A percentile compares a stretch with the other conserved stretches of the same genome.
These are phyloP conservation scores for Nycteola revayana DNA, from an alignment of 2,888 invertebrate species.

Conservation along the genomic window DNA sequence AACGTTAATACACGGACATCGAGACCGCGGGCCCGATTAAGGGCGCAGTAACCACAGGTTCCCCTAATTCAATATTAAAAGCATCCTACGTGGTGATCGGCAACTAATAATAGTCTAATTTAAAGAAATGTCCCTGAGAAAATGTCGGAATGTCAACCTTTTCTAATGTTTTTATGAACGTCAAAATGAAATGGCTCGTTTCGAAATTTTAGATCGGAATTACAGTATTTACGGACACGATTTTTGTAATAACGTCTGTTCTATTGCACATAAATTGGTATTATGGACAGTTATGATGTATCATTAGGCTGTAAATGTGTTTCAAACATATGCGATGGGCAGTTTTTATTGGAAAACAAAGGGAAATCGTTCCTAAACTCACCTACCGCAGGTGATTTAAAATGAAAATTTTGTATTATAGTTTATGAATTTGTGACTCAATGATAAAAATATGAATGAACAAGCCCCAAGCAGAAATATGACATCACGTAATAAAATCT, in stretches of 20 bases:
- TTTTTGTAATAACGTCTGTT: conserved; percentile 45
- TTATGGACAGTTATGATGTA: conserved; percentile 41
- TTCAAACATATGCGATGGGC: conserved; percentile 25
- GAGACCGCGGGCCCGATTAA: conserved; percentile 72
- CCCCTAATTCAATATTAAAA: conserved; percentile 82
- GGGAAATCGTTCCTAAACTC: too few species aligned
- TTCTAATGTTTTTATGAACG: conserved; percentile 53
- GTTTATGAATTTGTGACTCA: conserved; percentile 1
- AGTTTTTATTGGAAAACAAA: conserved; percentile 13
- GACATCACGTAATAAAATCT: conserved; percentile 46
- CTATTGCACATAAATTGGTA: conserved; percentile 43
- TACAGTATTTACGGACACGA: conserved; percentile 54
- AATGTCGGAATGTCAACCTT: conserved; percentile 77
- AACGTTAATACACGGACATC: conserved; percentile 71
- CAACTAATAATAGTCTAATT: conserved; percentile 81
- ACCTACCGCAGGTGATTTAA: too few species aligned
- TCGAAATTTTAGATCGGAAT: conserved; percentile 50
- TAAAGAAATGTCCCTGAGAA: conserved; percentile 80
- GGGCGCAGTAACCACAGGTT: conserved; percentile 76
- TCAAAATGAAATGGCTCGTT: conserved; percentile 61
- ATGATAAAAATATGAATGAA: conserved; percentile 16
- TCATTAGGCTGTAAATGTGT: conserved; percentile 33
- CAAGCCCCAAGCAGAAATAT: conserved; percentile 16
- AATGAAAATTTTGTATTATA: too few species aligned
- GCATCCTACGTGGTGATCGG: conserved; percentile 79